Evolutionary conservation across 92 coral and sea anemone genomes (phyloP).

Genomic region (Actinostola sp.): DNA sequence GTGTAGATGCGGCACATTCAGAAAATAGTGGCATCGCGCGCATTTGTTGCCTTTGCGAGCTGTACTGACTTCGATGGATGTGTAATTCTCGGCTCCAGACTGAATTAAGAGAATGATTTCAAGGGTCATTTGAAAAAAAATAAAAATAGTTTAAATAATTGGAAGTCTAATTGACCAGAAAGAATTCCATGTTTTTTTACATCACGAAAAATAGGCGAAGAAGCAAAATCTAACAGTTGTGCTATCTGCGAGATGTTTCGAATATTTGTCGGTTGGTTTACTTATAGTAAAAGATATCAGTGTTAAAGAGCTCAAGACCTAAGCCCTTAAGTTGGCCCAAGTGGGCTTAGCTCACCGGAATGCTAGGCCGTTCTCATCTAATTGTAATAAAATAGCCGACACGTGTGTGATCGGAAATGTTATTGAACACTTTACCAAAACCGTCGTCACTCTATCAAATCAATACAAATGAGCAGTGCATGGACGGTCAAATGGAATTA

Average conservation of each 20-base stretch:
- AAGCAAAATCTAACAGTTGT: not conserved
- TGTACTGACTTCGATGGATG: too few relatives aligned
- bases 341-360: conserved; percentile 20
- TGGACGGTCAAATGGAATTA: too few relatives aligned
- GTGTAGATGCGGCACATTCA: too few relatives aligned
- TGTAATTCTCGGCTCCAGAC: too few relatives aligned
- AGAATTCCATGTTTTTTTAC: not conserved
- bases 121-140: conserved; percentile 10
- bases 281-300: not conserved
- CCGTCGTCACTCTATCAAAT: too few relatives aligned
- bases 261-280: not conserved
- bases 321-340: conserved; percentile 10
- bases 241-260: not conserved
- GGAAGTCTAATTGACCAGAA: not conserved
- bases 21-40: too few relatives aligned
- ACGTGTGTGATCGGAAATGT: conserved; percentile 24
- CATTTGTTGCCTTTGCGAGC: too few relatives aligned
- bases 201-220: conserved; percentile 1
- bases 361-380: not conserved
- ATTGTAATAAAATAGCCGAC: not conserved
- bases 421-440: not conserved
- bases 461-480: too few relatives aligned
- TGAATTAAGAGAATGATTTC: not conserved
- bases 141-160: conserved; percentile 9
- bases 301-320: conserved; percentile 8